Evolutionary conservation across 23 tunicate genomes (phyloP), one percentile per base, ranked within the genome.

Genomic region (Aplidium turbinatum): DNA sequence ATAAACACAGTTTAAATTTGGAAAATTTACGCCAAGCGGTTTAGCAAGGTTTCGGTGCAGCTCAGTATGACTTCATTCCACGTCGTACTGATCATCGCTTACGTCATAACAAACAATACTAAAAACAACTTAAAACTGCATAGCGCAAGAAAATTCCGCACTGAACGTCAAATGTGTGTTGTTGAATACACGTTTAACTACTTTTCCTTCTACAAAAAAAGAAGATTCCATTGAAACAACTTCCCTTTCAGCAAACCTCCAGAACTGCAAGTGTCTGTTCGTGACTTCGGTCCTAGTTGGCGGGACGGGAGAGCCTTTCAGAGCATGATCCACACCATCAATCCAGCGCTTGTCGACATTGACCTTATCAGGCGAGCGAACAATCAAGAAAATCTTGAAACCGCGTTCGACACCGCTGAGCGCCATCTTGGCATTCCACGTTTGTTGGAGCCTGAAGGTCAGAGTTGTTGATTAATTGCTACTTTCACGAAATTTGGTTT

Each of bases 221-320:
- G n/a, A n/a, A n/a, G n/a, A n/a, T n/a, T n/a, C n/a, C n/a, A n/a
- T n/a, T n/a, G n/a, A n/a, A n/a, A n/a, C 19, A 54, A 11, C 6
- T 54, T 68, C 7, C 6, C 55, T 28, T 31, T 46, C 73, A 85
- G 93, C 73, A 82, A 78, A 61, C 95, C 94, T 4, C 85, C 78
- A 1, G 96, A 82, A 27, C 74, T 95, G 35, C 85, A 85, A 39
- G 91, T 95, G 19, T 60, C 47, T 13, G 78, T 89, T 32, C 78
- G 71, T 19, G 99, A 95, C 73, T 95, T 95, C 60, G 99, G 99
- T 29, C 80, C 96, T 2, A 75, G 85, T 38, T 95, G 96, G 96
- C 54, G 93, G 50, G 99, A 95, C 47, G 99, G 99, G 18, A 65
- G 79, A 27, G 92, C 96, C 32, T 95, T 95, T 57, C 63, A 78